A percentile compares a stretch with the other conserved stretches of the same genome.
phyloP scores from a whole-genome alignment of 92 coral and sea anemone genomes.

The Umimayanthus kanabou region DNA sequence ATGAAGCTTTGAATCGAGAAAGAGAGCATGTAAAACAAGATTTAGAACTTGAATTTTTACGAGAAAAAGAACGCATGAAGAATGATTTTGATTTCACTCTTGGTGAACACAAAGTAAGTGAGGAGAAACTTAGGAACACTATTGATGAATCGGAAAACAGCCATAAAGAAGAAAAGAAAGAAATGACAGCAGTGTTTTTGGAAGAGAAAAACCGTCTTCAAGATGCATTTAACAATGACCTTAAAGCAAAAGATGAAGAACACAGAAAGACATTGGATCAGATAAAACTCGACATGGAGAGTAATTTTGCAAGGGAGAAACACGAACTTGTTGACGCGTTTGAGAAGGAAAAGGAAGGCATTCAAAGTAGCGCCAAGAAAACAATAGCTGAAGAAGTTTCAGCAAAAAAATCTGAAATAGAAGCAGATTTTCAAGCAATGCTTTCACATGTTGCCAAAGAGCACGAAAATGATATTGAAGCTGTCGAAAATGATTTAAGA shows the following conservation, averaged over 20 bases:
- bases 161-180: conserved; percentile 60
- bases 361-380: conserved; percentile 46
- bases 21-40: conserved; percentile 56
- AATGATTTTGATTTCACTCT: conserved; percentile 55
- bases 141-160: conserved; percentile 48
- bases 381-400: conserved; percentile 65
- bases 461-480: conserved; percentile 65
- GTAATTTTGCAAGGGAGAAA: conserved; percentile 42
- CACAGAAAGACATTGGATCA: conserved; percentile 32
- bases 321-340: conserved; percentile 51
- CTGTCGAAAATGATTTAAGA: conserved; percentile 66
- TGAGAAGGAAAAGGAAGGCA: conserved; percentile 60
- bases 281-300: conserved; percentile 45
- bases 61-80: conserved; percentile 56
- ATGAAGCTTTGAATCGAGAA: conserved; percentile 56
- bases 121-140: conserved; percentile 35
- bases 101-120: conserved; percentile 49
- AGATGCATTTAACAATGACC: conserved; percentile 54
- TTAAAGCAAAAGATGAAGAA: conserved; percentile 51
- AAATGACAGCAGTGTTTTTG: conserved; percentile 50
- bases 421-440: conserved; percentile 70
- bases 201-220: conserved; percentile 63
- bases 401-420: conserved; percentile 64
- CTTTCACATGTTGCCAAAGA: conserved; percentile 64
- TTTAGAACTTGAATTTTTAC: conserved; percentile 52